A percentile compares a stretch with the other conserved stretches of the same genome.
phyloP scores from a whole-genome alignment of 2,888 invertebrate species.

The Yponomeuta evonymella region DNA sequence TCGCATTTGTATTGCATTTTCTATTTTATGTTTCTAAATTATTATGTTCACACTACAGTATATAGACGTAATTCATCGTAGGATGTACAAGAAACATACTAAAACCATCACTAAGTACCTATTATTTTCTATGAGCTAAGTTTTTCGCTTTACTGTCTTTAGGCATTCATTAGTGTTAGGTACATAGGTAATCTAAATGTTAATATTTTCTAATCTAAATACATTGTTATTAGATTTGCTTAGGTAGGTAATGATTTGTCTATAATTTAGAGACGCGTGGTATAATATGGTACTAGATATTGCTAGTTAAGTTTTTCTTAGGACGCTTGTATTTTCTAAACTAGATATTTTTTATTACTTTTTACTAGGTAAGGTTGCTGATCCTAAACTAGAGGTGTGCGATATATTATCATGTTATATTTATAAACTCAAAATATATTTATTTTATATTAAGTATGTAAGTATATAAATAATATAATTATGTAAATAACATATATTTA shows the following conservation, averaged over 20 bases:
- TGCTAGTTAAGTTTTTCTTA: background rate
- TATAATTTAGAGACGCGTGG: background rate
- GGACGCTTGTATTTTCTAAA: background rate
- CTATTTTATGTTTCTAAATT: background rate
- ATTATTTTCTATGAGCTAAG: background rate
- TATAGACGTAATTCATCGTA: background rate
- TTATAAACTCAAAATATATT: background rate
- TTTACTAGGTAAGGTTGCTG: constrained; percentile 40
- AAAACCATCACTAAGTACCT: background rate
- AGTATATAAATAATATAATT: background rate
- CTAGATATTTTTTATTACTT: background rate
- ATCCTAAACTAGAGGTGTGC: constrained; percentile 58
- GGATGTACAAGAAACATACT: background rate
- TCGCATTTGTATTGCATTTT: background rate
- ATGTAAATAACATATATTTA: background rate
- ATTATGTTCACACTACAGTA: background rate
- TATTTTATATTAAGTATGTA: no score
- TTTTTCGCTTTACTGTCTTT: background rate
- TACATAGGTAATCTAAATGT: background rate
- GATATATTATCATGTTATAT: constrained; percentile 29
- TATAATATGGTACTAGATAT: background rate
- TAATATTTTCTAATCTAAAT: background rate
- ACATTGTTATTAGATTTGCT: background rate
- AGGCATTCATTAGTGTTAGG: background rate
- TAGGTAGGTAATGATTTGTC: background rate